Evolutionary conservation across 2,888 invertebrate species (phyloP), one percentile per base, ranked within the genome.

Genomic region (Rhyacophila evoluta): DNA sequence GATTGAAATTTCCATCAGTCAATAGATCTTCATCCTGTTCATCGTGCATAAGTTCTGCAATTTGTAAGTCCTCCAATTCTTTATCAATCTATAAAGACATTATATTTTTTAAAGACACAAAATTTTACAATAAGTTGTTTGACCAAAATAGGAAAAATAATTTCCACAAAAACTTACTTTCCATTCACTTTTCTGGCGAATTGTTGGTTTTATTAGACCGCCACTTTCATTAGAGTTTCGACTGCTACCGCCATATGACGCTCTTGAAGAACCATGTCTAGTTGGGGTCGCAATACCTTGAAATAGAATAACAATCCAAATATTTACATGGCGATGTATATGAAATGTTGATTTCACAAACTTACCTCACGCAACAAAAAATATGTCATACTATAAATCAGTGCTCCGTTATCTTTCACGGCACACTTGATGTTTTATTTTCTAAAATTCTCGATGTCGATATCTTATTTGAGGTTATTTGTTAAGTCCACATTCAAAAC

Each of bases 61-160:
- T 89, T 83, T 88, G 88, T 83, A 88, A 85, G 0, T 89, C 88
- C 83, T 89, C 89, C 6, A 88, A 74, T 67, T 89, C 89, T 84
- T 86, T 89, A 82, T 89, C 89, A 74, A 89, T 87, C 89, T 90
- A 82, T 6, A 72, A 33, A 55, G 15, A 25, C 1, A 55, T 19
- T 1, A n/a, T n/a, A n/a, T n/a, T n/a, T n/a, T n/a, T n/a, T n/a
- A 6, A 39, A 39, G 15, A 55, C 1, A 41, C 15, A 19, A 25
- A 33, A 55, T 0, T 12, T 41, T 41, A 41, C 55, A 55, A 55
- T 55, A 2, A 33, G 29, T 33, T 2, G 6, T 2, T 6, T 33
- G 29, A 6, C 29, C 29, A 33, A 33, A 6, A 6, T n/a, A n/a
- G n/a, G n/a, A n/a, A n/a, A 33, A 33, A 33, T 33, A 29, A 25